Conservation (phyloP, 2,113 vertebrate genomes). For the Cettia cetti region DNA sequence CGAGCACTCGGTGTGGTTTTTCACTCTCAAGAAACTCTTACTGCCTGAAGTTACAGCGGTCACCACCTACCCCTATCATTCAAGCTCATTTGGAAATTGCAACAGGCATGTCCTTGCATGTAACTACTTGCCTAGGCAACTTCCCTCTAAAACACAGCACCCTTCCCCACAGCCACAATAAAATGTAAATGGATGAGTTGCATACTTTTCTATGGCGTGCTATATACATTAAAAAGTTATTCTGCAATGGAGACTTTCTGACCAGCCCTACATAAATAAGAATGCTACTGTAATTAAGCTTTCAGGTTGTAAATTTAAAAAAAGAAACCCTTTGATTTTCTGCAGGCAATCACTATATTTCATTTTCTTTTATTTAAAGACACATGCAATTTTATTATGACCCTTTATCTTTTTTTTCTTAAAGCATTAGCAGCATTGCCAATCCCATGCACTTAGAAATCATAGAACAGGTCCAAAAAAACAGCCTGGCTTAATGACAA, state of each 20-base stretch:
- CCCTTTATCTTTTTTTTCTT: background rate
- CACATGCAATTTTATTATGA: background rate
- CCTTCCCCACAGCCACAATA: conserved; percentile 23
- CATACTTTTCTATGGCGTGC: background rate
- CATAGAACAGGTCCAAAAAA: background rate
- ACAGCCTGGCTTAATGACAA: conserved; percentile 36
- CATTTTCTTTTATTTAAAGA: background rate
- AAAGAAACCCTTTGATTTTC: background rate
- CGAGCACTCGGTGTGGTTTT: background rate
- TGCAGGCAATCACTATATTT: background rate
- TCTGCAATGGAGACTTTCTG: background rate
- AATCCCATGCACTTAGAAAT: conserved; percentile 27
- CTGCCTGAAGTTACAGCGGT: background rate
- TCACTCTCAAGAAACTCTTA: background rate
- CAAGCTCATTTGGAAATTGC: background rate
- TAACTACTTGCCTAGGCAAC: conserved; percentile 11
- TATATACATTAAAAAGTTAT: background rate
- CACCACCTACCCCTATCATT: background rate
- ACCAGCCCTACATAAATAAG: background rate
- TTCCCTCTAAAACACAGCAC: conserved; percentile 26
- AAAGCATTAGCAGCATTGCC: background rate
- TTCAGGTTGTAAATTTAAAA: background rate
- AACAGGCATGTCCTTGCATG: conserved; percentile 18
- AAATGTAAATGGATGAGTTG: background rate
- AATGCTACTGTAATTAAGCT: background rate